Evolutionary conservation across 2,888 invertebrate genomes (phyloP), one percentile per base, ranked within the genome.

Genomic region (Agonopterix heracliana): DNA sequence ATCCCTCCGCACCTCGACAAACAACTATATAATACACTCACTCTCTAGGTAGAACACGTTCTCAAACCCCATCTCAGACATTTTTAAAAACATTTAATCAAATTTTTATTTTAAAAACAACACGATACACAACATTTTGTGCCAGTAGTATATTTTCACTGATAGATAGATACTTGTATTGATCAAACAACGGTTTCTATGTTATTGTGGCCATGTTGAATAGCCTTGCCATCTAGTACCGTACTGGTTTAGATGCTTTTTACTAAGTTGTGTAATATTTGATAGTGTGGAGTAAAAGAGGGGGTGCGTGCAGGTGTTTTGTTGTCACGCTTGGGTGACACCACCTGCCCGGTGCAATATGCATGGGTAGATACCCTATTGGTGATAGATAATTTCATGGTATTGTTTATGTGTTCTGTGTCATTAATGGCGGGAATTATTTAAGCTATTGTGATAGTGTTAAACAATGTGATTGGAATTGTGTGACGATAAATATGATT

Each of bases 21-120:
- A 68, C 64, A 58, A 54, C 55, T 56, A 68, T 68, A 70, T 12
- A 68, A 63, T 71, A 71, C 73, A 88, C 89, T 89, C 74, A 89
- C 89, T 89, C 68, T 89, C 89, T 46, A 89, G 73, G 70, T 89
- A 89, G 69, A 89, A 89, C 71, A 89, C 87, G 66, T 83, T 86
- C 68, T 89, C 89, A 68, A 88, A 85, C 46, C 79, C 87, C 87
- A 89, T 84, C 68, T 87, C 86, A 47, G 87, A 74, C 88, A 88
- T 88, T 76, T 78, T 84, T 55, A 51, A 49, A 54, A 50, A 63
- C 56, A 59, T 59, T 59, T 59, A 56, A 55, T 60, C 66, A 60
- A 50, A 63, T 57, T 59, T 59, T 59, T 59, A 55, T 56, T 60
- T 66, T 60, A 60, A 63, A 53, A 59, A 55, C 61, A 71, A 63